Percentiles rank a stretch among this genome's conserved stretches.
Conservation (phyloP, 2,797 vertebrate species). For the Cyprinella venusta region DNA sequence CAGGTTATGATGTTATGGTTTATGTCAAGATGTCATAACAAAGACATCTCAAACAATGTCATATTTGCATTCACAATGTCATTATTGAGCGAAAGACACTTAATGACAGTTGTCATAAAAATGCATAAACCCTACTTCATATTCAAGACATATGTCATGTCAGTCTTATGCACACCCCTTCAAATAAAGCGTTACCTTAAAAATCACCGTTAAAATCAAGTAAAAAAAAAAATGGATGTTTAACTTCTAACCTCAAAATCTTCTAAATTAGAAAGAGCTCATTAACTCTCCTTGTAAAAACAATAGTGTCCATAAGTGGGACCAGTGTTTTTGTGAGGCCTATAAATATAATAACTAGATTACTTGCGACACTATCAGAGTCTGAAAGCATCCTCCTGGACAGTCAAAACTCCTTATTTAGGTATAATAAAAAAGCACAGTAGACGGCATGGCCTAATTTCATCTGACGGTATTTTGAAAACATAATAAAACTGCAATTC, state of each 20-base stretch:
- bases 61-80: too few species aligned
- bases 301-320: background rate
- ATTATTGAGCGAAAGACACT: too few species aligned
- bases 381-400: constrained; percentile 10
- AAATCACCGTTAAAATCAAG: background rate
- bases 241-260: background rate
- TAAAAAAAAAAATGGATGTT: too few species aligned
- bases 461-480: constrained; percentile 20
- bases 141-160: too few species aligned
- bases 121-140: too few species aligned
- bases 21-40: too few species aligned
- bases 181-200: background rate
- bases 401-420: constrained; percentile 10
- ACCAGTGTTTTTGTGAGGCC: background rate
- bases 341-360: constrained; percentile 1
- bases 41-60: too few species aligned
- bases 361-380: background rate
- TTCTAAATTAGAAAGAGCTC: constrained; percentile 1
- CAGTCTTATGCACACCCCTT: too few species aligned
- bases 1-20: too few species aligned
- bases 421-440: constrained; percentile 14
- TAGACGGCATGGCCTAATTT: constrained; percentile 38
- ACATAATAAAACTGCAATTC: constrained; percentile 39
- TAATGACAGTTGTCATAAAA: too few species aligned
- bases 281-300: constrained; percentile 11